A percentile compares a stretch with the other conserved stretches of the same genome.
phyloP scores from a whole-genome alignment of 1,140 invertebrate genomes.

The Microvelia longipes region DNA sequence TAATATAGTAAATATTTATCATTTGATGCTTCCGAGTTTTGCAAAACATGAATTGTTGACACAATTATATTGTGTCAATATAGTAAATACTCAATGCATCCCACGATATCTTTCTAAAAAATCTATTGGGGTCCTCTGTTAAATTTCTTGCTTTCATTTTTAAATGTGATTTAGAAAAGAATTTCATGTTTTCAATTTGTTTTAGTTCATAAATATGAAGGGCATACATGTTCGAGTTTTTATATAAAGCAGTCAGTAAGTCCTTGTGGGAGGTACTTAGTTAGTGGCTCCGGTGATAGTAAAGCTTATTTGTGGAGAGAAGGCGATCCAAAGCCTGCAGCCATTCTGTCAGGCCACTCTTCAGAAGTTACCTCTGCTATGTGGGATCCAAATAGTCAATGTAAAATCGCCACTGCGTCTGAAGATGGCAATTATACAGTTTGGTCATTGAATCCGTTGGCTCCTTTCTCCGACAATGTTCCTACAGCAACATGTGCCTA shows the following conservation, averaged over 20 bases:
- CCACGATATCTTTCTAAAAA: too few species aligned
- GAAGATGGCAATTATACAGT: background rate
- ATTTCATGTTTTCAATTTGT: slow-evolving; percentile 11
- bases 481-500: background rate
- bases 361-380: slow-evolving; percentile 72
- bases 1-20: too few species aligned
- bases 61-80: too few species aligned
- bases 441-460: background rate
- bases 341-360: slow-evolving; percentile 52
- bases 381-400: slow-evolving; percentile 39
- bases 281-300: slow-evolving; percentile 70
- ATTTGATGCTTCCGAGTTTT: too few species aligned
- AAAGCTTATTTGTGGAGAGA: slow-evolving; percentile 67
- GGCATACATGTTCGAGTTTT: slow-evolving; percentile 59
- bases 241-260: slow-evolving; percentile 68
- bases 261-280: slow-evolving; percentile 57
- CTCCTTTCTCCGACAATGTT: background rate
- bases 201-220: slow-evolving; percentile 33
- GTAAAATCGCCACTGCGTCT: background rate
- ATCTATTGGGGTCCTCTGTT: too few species aligned
- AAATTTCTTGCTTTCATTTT: too few species aligned
- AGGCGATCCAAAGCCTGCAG: slow-evolving; percentile 36
- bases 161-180: too few species aligned
- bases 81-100: too few species aligned
- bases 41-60: too few species aligned